Conservation (phyloP, 2,797 vertebrate species). For the Gorsachius magnificus region DNA sequence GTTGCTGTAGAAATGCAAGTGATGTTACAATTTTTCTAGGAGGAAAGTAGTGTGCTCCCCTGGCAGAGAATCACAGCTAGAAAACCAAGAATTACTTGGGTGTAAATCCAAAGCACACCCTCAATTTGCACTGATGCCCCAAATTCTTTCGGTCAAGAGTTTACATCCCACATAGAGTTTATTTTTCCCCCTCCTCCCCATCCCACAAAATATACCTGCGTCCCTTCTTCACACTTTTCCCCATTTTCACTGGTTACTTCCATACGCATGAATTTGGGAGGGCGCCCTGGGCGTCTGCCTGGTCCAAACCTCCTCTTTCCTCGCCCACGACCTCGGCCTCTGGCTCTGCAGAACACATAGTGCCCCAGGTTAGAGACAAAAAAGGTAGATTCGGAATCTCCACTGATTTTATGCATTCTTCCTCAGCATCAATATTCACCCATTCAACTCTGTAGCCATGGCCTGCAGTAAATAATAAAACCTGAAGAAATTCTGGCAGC, state of each 20-base stretch:
- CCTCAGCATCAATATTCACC: not conserved
- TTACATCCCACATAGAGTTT: not conserved
- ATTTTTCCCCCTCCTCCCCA: not conserved
- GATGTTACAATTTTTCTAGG: not conserved
- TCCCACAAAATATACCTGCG: constrained; percentile 76
- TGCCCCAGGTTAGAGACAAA: not conserved
- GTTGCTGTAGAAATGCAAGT: not conserved
- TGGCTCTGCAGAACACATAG: constrained; percentile 80
- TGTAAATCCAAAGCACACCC: not conserved
- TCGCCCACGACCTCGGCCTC: constrained; percentile 89
- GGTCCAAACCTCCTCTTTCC: constrained; percentile 91
- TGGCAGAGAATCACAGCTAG: not conserved
- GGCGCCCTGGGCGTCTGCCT: constrained; percentile 88
- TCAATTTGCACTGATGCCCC: not conserved
- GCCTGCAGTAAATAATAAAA: not conserved
- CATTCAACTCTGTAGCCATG: not conserved
- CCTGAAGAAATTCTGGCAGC: not conserved
- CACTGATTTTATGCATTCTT: not conserved
- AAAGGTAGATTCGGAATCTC: not conserved
- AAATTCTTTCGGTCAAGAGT: not conserved
- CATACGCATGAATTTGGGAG: constrained; percentile 92
- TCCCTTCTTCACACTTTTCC: constrained; percentile 83
- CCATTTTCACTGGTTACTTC: constrained; percentile 82
- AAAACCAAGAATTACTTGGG: not conserved
- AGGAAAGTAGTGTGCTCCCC: not conserved